Evolutionary conservation across 2,888 invertebrate genomes (phyloP).

Genomic region (Dicycla oo): DNA sequence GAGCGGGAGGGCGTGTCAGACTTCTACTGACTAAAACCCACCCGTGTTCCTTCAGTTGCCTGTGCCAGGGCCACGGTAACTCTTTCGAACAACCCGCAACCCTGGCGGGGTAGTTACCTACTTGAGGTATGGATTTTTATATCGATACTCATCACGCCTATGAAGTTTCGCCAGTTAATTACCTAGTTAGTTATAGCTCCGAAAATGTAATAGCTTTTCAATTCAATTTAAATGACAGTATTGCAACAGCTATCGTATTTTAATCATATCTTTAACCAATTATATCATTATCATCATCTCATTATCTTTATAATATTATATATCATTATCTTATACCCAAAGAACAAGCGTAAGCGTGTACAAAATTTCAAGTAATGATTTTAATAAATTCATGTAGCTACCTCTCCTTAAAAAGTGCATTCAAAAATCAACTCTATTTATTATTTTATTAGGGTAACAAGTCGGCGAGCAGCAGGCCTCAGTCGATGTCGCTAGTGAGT

Average conservation of each 20-base stretch:
- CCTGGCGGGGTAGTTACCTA: too few relatives aligned
- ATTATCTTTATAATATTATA: slow-evolving; percentile 13
- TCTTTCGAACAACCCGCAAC: too few relatives aligned
- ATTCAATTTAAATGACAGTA: not conserved
- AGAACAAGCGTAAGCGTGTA: not conserved
- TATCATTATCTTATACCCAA: slow-evolving; percentile 17
- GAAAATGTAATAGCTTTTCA: not conserved
- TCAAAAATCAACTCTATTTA: not conserved
- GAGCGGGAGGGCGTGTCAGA: too few relatives aligned
- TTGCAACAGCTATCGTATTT: not conserved
- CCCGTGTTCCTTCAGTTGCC: too few relatives aligned
- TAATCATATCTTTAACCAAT: slow-evolving; percentile 1
- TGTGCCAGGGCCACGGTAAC: too few relatives aligned
- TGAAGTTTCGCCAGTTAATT: too few relatives aligned
- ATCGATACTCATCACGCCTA: too few relatives aligned
- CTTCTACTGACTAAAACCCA: too few relatives aligned
- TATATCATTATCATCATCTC: slow-evolving; percentile 8
- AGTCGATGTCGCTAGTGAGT: slow-evolving; percentile 89
- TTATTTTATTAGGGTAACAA: slow-evolving; percentile 80
- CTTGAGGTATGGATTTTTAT: too few relatives aligned
- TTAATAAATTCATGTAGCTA: not conserved
- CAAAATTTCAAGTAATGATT: slow-evolving; percentile 2
- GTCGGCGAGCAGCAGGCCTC: slow-evolving; percentile 87
- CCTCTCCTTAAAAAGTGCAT: not conserved
- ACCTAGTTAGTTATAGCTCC: too few relatives aligned